These are phyloP conservation scores for Monochamus saltuarius DNA, from an alignment of 1,140 invertebrate genomes.

Conservation along the genomic window DNA sequence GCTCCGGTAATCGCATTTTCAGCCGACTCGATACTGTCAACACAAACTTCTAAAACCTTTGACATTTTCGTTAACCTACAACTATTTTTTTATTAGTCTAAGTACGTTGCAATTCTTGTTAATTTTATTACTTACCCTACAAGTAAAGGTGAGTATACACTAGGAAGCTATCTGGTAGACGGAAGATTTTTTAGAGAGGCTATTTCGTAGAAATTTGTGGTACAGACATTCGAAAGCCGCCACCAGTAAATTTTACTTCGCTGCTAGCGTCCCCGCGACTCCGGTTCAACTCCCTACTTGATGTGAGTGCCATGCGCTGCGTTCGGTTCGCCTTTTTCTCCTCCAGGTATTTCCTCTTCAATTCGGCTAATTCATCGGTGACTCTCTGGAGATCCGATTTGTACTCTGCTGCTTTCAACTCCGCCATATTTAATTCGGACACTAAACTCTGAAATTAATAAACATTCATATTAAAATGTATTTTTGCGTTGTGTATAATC, in stretches of 20 bases:
- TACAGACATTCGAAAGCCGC: slow-evolving; percentile 48
- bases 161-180: background rate
- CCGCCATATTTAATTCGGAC: slow-evolving; percentile 66
- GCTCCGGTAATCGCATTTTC: slow-evolving; percentile 73
- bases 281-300: slow-evolving; percentile 25
- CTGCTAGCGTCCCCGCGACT: slow-evolving; percentile 19
- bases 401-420: slow-evolving; percentile 59
- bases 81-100: background rate
- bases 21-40: slow-evolving; percentile 82
- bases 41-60: slow-evolving; percentile 77
- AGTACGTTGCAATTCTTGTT: background rate
- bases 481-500: too few species aligned
- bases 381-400: slow-evolving; percentile 62
- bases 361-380: slow-evolving; percentile 58
- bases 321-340: slow-evolving; percentile 34
- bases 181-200: background rate
- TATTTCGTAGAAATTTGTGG: slow-evolving; percentile 18
- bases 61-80: slow-evolving; percentile 40
- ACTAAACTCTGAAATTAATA: slow-evolving; percentile 57
- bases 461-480: slow-evolving; percentile 3
- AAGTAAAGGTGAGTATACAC: slow-evolving; percentile 1
- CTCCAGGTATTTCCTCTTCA: slow-evolving; percentile 61
- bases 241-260: slow-evolving; percentile 47
- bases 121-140: slow-evolving; percentile 20
- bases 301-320: slow-evolving; percentile 23